These are phyloP conservation scores for Kryphioiulus occultus DNA, from an alignment of 2,888 invertebrate species.

Conservation along the genomic window DNA sequence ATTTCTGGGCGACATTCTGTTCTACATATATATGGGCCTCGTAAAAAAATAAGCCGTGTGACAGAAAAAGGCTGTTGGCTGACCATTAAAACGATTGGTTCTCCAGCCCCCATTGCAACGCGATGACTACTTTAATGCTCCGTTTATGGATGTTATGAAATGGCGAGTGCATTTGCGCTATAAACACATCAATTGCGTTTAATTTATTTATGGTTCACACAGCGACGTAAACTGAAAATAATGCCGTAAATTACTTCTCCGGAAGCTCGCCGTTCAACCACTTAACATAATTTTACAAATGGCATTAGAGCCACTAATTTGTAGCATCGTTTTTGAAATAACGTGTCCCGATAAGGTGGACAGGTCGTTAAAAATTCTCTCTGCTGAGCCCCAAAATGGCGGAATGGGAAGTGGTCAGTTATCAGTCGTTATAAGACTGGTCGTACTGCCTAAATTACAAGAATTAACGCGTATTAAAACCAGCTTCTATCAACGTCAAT, in stretches of 20 bases:
- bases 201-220: constrained; percentile 8
- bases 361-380: background rate
- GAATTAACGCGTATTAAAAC: too few relatives aligned
- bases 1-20: too few relatives aligned
- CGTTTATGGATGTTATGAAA: constrained; percentile 25
- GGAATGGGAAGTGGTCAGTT: too few relatives aligned
- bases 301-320: background rate
- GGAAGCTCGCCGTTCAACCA: background rate
- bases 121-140: background rate
- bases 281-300: background rate
- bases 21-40: too few relatives aligned
- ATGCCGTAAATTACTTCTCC: background rate
- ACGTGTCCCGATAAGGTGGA: background rate
- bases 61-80: background rate
- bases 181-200: background rate
- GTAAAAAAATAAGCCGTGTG: background rate
- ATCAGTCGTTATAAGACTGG: too few relatives aligned
- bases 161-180: background rate
- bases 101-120: background rate
- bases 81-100: background rate
- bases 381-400: too few relatives aligned
- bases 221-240: background rate
- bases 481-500: background rate
- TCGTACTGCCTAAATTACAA: background rate
- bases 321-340: background rate